Percentiles rank a stretch among this genome's conserved stretches.
Conservation (phyloP, 2,113 vertebrate genomes). For the Myxocyprinus asiaticus region DNA sequence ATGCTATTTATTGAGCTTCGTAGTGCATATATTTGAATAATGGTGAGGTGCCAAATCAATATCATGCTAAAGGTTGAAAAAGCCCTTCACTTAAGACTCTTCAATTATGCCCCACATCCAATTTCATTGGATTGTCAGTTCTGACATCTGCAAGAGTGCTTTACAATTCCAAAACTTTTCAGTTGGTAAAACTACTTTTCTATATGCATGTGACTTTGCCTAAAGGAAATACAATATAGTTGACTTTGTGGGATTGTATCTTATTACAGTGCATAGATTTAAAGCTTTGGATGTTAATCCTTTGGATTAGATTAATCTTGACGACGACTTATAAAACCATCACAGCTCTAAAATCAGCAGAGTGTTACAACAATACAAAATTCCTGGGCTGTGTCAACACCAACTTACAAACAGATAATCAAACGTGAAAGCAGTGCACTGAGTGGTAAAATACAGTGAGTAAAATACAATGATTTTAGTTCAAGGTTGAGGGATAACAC, state of each 20-base stretch:
- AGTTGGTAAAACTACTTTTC: background rate
- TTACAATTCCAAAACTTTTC: background rate
- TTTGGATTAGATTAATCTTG: conserved; percentile 25
- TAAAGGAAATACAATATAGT: no score
- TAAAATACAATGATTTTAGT: background rate
- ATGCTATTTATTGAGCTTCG: background rate
- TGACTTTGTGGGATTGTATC: conserved; percentile 9
- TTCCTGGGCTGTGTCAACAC: background rate
- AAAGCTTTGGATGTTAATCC: conserved; percentile 12
- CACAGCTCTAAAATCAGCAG: no score
- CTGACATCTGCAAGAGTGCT: background rate
- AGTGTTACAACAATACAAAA: background rate
- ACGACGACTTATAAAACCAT: no score
- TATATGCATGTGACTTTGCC: background rate
- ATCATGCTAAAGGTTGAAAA: background rate
- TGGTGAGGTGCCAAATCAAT: background rate
- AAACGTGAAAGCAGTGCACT: background rate
- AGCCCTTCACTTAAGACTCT: background rate
- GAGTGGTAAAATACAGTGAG: background rate
- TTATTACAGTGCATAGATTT: conserved; percentile 27
- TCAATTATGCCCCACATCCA: background rate
- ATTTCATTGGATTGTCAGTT: background rate
- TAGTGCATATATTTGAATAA: conserved; percentile 2
- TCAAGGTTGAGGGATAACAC: conserved; percentile 7
- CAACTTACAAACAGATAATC: background rate